Evolutionary conservation across 2,797 vertebrate species (phyloP).

Genomic region (Pterois miles): DNA sequence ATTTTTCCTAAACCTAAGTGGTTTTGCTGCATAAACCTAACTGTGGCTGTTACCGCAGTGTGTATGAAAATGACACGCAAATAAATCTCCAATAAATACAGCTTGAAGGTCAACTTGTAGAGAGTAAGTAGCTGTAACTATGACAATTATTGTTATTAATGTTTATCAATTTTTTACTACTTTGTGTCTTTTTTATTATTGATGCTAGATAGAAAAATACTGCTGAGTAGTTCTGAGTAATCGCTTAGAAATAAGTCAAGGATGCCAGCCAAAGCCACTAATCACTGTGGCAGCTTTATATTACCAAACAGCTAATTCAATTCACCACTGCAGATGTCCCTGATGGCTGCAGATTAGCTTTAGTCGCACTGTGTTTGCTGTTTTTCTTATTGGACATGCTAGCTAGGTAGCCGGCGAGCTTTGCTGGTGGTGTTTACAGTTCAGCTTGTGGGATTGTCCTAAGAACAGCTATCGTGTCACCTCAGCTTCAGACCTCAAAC

Average conservation of each 20-base stretch:
- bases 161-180: neutral
- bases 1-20: no score
- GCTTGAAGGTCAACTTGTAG: neutral
- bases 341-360: slow-evolving; percentile 21
- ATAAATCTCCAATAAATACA: neutral
- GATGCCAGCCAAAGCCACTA: slow-evolving; percentile 17
- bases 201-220: neutral
- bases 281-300: slow-evolving; percentile 21
- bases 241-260: slow-evolving; percentile 6
- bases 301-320: slow-evolving; percentile 7
- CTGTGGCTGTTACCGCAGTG: no score
- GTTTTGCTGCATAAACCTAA: no score
- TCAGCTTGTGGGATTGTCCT: slow-evolving; percentile 20
- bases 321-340: neutral
- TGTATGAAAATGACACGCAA: no score
- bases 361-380: slow-evolving; percentile 11
- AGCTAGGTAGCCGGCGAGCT: neutral
- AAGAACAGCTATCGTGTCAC: slow-evolving; percentile 8
- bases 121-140: neutral
- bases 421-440: slow-evolving; percentile 22
- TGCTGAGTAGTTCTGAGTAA: neutral
- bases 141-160: neutral
- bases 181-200: neutral
- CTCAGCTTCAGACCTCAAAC: slow-evolving; percentile 30
- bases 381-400: slow-evolving; percentile 7